phyloP scores from a whole-genome alignment of 2,113 vertebrate genomes.

The Dasyornis broadbenti region DNA sequence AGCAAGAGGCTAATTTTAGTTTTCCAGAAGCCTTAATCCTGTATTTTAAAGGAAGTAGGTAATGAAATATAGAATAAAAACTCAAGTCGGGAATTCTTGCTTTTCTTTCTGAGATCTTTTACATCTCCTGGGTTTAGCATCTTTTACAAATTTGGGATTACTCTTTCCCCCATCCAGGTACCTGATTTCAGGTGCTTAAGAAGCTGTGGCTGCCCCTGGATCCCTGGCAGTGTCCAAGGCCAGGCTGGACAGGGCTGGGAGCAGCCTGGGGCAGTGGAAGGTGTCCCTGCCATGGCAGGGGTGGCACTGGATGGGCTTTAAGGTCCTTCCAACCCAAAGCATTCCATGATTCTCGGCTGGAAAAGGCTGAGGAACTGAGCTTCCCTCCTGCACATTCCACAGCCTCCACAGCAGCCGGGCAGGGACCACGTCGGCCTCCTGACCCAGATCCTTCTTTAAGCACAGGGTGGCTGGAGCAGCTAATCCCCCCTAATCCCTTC shows the following conservation, averaged over 20 bases:
- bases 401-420: not conserved
- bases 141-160: not conserved
- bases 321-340: not conserved
- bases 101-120: not conserved
- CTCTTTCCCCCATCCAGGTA: not conserved
- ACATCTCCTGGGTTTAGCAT: not conserved
- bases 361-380: not conserved
- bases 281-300: not conserved
- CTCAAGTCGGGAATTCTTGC: not conserved
- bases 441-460: not conserved
- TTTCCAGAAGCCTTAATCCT: not conserved
- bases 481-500: constrained; percentile 22
- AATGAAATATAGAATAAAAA: not conserved
- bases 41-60: not conserved
- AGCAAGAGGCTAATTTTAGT: not conserved
- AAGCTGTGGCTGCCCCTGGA: not conserved
- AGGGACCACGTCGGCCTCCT: not conserved
- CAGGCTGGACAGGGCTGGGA: not conserved
- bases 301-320: not conserved
- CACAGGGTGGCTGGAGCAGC: not conserved
- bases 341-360: not conserved
- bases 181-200: not conserved
- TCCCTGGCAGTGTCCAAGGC: not conserved
- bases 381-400: not conserved
- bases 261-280: accelerated